phyloP scores from a whole-genome alignment of 2,888 invertebrate genomes.

The Petrolisthes cinctipes region DNA sequence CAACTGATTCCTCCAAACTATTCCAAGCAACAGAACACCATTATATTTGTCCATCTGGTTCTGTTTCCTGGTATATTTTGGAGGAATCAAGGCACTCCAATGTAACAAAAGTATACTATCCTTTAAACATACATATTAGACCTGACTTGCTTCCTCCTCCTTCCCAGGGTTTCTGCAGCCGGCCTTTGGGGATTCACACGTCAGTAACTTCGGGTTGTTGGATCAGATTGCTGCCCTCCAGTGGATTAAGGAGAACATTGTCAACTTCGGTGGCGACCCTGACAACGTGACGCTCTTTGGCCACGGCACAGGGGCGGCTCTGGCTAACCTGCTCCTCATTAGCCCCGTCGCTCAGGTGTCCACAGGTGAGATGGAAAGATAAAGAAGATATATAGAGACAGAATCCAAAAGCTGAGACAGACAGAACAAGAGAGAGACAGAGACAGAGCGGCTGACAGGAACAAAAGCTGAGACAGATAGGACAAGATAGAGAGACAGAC shows the following conservation, averaged over 20 bases:
- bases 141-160: neutral
- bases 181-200: conserved; percentile 22
- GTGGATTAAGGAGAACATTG: conserved; percentile 73
- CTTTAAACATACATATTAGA: neutral
- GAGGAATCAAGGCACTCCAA: no score
- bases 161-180: conserved; percentile 67
- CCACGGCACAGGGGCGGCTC: conserved; percentile 66
- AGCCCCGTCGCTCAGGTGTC: conserved; percentile 70
- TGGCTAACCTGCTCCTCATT: conserved; percentile 72
- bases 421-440: no score
- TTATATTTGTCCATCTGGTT: no score
- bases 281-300: conserved; percentile 65
- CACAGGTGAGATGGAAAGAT: conserved; percentile 16
- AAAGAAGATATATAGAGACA: no score
- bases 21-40: no score
- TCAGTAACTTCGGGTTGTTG: conserved; percentile 71
- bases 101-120: neutral
- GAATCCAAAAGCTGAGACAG: no score
- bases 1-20: no score
- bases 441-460: no score
- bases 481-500: no score
- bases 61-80: no score
- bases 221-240: conserved; percentile 73
- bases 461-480: no score
- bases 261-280: conserved; percentile 65